Evolutionary conservation across 2,113 vertebrate species (phyloP).

Genomic region (Corythornis cristatus): DNA sequence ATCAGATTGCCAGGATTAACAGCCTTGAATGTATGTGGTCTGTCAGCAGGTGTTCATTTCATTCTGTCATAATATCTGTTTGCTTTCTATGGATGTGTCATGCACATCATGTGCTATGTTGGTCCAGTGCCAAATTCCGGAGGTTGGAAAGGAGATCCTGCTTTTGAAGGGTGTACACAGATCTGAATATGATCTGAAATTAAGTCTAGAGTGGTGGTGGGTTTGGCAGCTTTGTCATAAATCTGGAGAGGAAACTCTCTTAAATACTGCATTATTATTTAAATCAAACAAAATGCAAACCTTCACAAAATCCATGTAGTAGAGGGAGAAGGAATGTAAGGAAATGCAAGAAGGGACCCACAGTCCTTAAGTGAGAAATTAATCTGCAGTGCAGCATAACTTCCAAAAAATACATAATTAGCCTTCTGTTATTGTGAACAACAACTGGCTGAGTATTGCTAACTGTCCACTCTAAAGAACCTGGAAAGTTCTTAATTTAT

Average conservation of each 20-base stretch:
- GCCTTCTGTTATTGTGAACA: not conserved
- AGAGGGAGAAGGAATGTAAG: not conserved
- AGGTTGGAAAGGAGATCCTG: constrained; percentile 33
- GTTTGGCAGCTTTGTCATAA: constrained; percentile 36
- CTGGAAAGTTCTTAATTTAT: not conserved
- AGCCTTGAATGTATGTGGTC: constrained; percentile 4
- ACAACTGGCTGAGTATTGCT: not conserved
- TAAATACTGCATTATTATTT: not conserved
- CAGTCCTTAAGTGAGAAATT: not conserved
- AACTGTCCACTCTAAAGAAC: not conserved
- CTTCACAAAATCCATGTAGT: not conserved
- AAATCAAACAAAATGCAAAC: not conserved
- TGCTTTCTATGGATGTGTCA: constrained; percentile 50
- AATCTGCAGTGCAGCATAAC: not conserved
- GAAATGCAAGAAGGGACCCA: not conserved
- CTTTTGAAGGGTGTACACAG: constrained; percentile 24
- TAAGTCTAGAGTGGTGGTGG: not conserved
- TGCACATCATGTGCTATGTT: constrained; percentile 52
- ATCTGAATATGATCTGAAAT: constrained; percentile 24
- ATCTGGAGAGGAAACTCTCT: not conserved
- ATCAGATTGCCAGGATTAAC: not conserved
- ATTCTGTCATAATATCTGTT: constrained; percentile 48
- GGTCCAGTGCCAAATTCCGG: constrained; percentile 45
- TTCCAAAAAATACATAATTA: not conserved
- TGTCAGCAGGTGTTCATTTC: constrained; percentile 62